Conservation (phyloP, 2,888 invertebrate species). For the Drosophila demipolita region DNA sequence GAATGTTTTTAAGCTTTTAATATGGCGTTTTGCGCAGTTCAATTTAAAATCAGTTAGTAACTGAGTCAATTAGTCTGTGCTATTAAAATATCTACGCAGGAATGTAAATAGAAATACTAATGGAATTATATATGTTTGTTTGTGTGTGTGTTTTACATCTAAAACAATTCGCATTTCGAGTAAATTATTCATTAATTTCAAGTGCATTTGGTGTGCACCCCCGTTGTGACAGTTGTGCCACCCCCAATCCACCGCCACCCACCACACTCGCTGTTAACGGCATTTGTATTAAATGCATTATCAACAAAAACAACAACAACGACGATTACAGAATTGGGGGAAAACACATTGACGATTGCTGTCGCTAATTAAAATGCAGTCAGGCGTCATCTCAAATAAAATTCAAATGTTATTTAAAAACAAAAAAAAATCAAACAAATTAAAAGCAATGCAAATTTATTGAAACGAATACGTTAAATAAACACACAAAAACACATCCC, state of each 20-base stretch:
- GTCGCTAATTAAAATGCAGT: constrained; percentile 67
- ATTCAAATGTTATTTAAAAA: constrained; percentile 26
- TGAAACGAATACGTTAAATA: constrained; percentile 14
- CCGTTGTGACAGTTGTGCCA: background rate
- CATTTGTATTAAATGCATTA: constrained; percentile 44
- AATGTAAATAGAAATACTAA: background rate
- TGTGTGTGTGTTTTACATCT: background rate
- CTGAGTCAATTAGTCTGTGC: background rate
- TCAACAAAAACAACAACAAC: constrained; percentile 22
- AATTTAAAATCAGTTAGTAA: background rate
- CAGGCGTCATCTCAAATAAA: constrained; percentile 39
- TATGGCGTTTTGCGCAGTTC: background rate
- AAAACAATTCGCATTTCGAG: background rate
- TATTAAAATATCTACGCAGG: background rate
- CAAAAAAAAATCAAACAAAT: constrained; percentile 17
- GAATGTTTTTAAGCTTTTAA: background rate
- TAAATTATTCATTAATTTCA: constrained; percentile 27
- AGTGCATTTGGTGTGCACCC: constrained; percentile 17
- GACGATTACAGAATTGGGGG: background rate
- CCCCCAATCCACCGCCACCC: background rate
- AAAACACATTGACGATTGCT: constrained; percentile 24
- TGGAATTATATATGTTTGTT: background rate
- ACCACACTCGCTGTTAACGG: constrained; percentile 32
- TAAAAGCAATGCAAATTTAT: constrained; percentile 19
- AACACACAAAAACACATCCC: constrained; percentile 1